Conservation (phyloP, 2,113 vertebrate genomes). For the Poecile atricapillus region DNA sequence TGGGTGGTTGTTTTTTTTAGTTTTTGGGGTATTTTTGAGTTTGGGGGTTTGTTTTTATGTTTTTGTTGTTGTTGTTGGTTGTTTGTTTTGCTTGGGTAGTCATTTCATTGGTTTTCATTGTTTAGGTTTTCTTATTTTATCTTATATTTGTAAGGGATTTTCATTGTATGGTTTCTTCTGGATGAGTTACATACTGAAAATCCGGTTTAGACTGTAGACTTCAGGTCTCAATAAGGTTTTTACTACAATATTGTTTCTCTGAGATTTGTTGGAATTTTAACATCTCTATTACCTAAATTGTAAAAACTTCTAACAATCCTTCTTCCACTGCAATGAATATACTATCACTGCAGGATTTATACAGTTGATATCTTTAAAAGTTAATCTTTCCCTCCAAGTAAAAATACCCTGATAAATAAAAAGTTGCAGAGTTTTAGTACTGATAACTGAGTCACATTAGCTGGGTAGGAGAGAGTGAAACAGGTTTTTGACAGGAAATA, state of each 20-base stretch:
- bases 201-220: not conserved
- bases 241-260: not conserved
- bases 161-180: not conserved
- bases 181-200: not conserved
- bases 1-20: not conserved
- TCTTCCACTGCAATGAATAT: not conserved
- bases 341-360: not conserved
- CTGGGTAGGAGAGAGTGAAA: not conserved
- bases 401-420: not conserved
- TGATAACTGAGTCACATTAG: not conserved
- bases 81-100: not conserved
- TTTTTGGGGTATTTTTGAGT: not conserved
- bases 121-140: not conserved
- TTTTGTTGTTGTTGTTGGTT: not conserved
- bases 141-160: not conserved
- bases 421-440: not conserved
- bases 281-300: not conserved
- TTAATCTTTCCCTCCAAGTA: not conserved
- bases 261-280: not conserved
- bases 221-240: not conserved
- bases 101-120: not conserved
- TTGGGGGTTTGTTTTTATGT: rapidly evolving
- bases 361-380: not conserved
- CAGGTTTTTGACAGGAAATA: not conserved
- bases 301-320: not conserved